Percentiles rank a stretch among this genome's conserved stretches.
Conservation (phyloP, 2,888 invertebrate species). For the Pachydiplax longipennis region DNA sequence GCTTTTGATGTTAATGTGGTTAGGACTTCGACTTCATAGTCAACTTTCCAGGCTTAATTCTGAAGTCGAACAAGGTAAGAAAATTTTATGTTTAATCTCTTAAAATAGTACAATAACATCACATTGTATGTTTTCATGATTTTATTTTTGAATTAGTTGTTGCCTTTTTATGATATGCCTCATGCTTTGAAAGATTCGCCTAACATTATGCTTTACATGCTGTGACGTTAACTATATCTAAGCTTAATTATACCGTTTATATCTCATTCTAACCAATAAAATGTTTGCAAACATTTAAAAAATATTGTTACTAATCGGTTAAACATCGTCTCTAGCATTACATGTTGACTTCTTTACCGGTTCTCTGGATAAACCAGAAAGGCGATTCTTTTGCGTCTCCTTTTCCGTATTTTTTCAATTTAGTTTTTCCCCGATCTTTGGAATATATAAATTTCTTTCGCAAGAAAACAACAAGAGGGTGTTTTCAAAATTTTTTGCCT, state of each 20-base stretch:
- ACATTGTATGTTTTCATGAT: too few species aligned
- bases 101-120: too few species aligned
- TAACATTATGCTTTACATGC: neutral
- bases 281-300: too few species aligned
- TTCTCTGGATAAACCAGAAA: neutral
- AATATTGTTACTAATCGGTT: too few species aligned
- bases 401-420: neutral
- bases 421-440: too few species aligned
- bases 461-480: neutral
- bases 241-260: too few species aligned
- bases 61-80: constrained; percentile 18
- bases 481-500: too few species aligned
- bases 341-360: too few species aligned
- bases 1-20: constrained; percentile 11
- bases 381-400: neutral
- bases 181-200: neutral
- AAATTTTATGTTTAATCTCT: neutral
- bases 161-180: neutral
- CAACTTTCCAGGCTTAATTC: constrained; percentile 22
- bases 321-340: too few species aligned
- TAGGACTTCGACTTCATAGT: constrained; percentile 20
- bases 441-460: too few species aligned
- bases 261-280: too few species aligned
- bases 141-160: neutral
- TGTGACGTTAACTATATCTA: neutral